A percentile compares a stretch with the other conserved stretches of the same genome.
Evolutionary conservation across 2,797 vertebrate genomes (phyloP).

Genomic region (Sebastes diploproa): DNA sequence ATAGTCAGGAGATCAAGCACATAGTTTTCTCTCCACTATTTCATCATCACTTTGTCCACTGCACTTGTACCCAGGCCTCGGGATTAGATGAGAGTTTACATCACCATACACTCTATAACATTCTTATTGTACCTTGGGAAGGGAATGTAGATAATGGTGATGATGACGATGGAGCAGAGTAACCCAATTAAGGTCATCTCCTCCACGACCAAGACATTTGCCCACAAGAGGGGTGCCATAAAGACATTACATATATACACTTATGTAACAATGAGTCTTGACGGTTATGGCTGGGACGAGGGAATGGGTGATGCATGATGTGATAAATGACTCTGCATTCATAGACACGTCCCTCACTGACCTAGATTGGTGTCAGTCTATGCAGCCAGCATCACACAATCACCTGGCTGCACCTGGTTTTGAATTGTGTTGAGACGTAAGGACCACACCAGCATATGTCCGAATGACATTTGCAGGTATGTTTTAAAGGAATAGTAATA

Average conservation of each 20-base stretch:
- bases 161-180: not conserved
- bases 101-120: not conserved
- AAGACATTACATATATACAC: not conserved
- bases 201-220: constrained; percentile 32
- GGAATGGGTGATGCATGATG: not conserved
- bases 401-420: not conserved
- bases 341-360: constrained; percentile 2
- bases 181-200: constrained; percentile 29
- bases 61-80: not conserved
- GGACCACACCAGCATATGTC: not conserved
- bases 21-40: not conserved
- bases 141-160: not conserved
- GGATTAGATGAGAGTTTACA: not conserved
- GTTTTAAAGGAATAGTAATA: not conserved
- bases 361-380: constrained; percentile 35
- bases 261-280: constrained; percentile 10
- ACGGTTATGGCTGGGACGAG: not conserved
- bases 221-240: constrained; percentile 2
- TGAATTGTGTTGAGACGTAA: not conserved
- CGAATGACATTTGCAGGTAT: not conserved
- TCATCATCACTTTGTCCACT: not conserved
- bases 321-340: not conserved
- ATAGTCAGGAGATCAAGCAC: not conserved
- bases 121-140: not conserved
- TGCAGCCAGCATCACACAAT: not conserved